phyloP scores from a whole-genome alignment of 1,140 invertebrate genomes.

The Drosophila asahinai region DNA sequence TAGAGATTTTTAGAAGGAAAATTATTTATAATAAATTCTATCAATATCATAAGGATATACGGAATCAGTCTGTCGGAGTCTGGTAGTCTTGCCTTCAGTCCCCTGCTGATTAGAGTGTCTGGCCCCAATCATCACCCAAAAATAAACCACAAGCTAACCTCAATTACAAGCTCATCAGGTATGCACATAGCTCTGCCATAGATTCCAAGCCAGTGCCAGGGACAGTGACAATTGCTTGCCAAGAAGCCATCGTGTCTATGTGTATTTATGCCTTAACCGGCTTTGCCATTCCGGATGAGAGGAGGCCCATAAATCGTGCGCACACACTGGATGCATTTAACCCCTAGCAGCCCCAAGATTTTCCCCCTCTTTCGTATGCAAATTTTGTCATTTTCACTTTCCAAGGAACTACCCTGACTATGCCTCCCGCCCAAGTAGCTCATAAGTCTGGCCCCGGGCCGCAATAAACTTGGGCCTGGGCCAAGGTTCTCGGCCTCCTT shows the following conservation, averaged over 20 bases:
- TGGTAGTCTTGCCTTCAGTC: not conserved
- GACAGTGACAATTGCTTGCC: constrained; percentile 48
- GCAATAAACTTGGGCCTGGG: constrained; percentile 57
- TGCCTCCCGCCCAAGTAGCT: constrained; percentile 28
- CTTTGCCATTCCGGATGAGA: constrained; percentile 27
- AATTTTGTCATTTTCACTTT: constrained; percentile 65
- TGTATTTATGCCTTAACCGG: constrained; percentile 30
- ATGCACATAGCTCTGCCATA: constrained; percentile 44
- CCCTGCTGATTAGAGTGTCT: constrained; percentile 16
- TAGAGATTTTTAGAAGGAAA: no score
- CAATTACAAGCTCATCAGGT: constrained; percentile 56
- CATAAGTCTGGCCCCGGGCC: constrained; percentile 19
- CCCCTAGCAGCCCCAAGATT: constrained; percentile 26
- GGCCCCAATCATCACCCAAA: constrained; percentile 18
- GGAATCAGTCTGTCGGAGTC: not conserved
- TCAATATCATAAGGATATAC: not conserved
- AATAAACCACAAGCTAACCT: constrained; percentile 46
- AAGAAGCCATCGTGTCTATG: constrained; percentile 30
- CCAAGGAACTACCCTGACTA: constrained; percentile 28
- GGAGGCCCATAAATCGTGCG: constrained; percentile 55
- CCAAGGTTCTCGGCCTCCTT: constrained; percentile 32
- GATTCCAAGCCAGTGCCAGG: constrained; percentile 21
- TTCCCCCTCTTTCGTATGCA: constrained; percentile 46
- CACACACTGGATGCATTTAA: constrained; percentile 64
- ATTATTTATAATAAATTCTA: no score